Conservation (phyloP, 2,113 vertebrate species). For the Scomber colias region DNA sequence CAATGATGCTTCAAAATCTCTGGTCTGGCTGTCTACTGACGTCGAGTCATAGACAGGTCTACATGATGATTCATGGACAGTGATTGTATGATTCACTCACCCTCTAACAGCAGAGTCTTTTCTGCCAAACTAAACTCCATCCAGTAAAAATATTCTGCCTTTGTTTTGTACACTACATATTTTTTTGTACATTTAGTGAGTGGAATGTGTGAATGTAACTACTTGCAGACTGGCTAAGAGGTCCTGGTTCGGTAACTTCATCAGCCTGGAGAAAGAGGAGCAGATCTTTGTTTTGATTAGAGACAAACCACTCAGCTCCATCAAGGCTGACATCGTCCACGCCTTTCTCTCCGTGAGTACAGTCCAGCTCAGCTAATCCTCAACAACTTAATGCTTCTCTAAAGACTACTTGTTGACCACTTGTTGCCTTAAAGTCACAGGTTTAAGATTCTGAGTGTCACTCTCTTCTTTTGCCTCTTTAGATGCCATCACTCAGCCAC, state of each 20-base stretch:
- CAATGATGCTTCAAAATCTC: no score
- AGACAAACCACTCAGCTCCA: constrained; percentile 95
- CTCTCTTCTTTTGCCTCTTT: constrained; percentile 1
- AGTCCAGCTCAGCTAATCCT: no score
- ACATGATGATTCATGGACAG: no score
- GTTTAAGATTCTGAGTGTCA: neutral
- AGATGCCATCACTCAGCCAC: constrained; percentile 95
- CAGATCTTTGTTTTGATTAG: constrained; percentile 93
- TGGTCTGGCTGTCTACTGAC: no score
- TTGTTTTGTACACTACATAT: neutral
- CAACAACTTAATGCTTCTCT: neutral
- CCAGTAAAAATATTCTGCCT: no score
- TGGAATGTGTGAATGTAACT: neutral
- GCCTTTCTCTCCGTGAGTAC: constrained; percentile 92
- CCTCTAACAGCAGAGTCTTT: no score
- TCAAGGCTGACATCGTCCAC: constrained; percentile 95
- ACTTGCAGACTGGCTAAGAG: constrained; percentile 89
- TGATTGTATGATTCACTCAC: no score
- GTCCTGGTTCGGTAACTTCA: constrained; percentile 97
- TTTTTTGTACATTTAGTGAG: neutral
- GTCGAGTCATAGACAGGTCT: no score
- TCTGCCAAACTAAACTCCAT: no score
- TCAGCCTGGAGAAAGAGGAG: constrained; percentile 94
- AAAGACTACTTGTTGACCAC: neutral
- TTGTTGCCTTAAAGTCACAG: neutral